These are phyloP conservation scores for Macaria notata DNA, from an alignment of 2,888 invertebrate genomes.

Conservation along the genomic window DNA sequence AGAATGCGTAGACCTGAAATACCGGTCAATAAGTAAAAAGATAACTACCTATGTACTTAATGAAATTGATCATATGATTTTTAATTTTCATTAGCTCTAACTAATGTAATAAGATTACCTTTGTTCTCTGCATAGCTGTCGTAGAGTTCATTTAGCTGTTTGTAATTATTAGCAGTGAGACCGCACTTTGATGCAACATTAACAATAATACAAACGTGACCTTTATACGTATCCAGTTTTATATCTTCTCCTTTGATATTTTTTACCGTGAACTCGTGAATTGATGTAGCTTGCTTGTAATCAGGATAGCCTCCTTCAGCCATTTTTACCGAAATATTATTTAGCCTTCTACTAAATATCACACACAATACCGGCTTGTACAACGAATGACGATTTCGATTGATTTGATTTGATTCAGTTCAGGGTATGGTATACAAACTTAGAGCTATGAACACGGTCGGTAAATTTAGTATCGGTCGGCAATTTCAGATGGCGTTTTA, in stretches of 20 bases:
- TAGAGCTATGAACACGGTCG: too few species aligned
- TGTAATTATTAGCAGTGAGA: conserved; percentile 91
- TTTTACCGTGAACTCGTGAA: conserved; percentile 91
- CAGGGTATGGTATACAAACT: too few species aligned
- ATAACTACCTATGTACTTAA: too few species aligned
- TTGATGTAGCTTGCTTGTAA: conserved; percentile 86
- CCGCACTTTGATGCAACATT: conserved; percentile 96
- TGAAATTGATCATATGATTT: too few species aligned
- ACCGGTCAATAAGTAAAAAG: neutral
- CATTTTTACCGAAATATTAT: conserved; percentile 41
- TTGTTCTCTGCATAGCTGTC: conserved; percentile 88
- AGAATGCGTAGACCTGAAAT: conserved; percentile 83
- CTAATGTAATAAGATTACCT: conserved; percentile 46
- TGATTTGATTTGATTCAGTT: too few species aligned
- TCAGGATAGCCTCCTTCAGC: conserved; percentile 66
- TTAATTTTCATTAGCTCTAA: too few species aligned
- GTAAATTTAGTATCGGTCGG: too few species aligned
- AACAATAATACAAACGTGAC: conserved; percentile 91
- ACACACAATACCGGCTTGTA: too few species aligned
- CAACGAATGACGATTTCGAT: too few species aligned
- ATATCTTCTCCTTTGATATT: conserved; percentile 93
- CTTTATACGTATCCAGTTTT: conserved; percentile 89
- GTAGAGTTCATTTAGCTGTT: conserved; percentile 89
- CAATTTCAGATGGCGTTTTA: too few species aligned
- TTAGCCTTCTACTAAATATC: too few species aligned